These are phyloP conservation scores for Brevimyrus niger DNA, from an alignment of 2,113 vertebrate species.

Conservation along the genomic window DNA sequence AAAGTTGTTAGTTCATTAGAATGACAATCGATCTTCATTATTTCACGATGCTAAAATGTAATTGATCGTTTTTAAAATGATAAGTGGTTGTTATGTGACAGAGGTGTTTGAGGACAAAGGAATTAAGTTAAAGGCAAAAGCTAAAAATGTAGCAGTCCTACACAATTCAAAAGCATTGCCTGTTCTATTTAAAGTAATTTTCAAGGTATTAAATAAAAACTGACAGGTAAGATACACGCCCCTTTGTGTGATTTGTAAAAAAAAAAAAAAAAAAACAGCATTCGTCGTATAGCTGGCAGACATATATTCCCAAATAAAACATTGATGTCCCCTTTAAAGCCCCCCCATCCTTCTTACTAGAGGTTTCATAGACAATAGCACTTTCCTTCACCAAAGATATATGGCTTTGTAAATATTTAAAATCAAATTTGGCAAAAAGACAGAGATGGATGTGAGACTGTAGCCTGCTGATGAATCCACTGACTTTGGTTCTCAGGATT, in stretches of 20 bases:
- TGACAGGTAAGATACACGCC: conserved; percentile 42
- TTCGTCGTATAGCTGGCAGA: conserved; percentile 64
- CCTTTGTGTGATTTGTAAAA: conserved; percentile 36
- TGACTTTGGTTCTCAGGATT: conserved; percentile 32
- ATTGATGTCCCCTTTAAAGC: conserved; percentile 96
- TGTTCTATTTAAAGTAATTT: background rate
- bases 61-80: background rate
- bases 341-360: conserved; percentile 89
- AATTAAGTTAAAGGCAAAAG: background rate
- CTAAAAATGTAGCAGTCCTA: background rate
- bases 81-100: background rate
- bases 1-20: background rate
- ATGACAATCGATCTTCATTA: background rate
- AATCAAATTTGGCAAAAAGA: conserved; percentile 99
- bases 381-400: conserved; percentile 94
- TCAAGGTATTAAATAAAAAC: background rate
- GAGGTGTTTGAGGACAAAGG: background rate
- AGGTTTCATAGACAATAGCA: conserved; percentile 91
- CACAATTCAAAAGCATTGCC: background rate
- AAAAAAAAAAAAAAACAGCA: conserved; percentile 51
- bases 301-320: conserved; percentile 98
- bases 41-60: background rate
- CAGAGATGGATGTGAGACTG: conserved; percentile 88
- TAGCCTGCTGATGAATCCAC: conserved; percentile 63
- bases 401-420: conserved; percentile 99